Evolutionary conservation across 2,888 invertebrate genomes (phyloP), one percentile per base, ranked within the genome.

Genomic region (Xylota sylvarum): DNA sequence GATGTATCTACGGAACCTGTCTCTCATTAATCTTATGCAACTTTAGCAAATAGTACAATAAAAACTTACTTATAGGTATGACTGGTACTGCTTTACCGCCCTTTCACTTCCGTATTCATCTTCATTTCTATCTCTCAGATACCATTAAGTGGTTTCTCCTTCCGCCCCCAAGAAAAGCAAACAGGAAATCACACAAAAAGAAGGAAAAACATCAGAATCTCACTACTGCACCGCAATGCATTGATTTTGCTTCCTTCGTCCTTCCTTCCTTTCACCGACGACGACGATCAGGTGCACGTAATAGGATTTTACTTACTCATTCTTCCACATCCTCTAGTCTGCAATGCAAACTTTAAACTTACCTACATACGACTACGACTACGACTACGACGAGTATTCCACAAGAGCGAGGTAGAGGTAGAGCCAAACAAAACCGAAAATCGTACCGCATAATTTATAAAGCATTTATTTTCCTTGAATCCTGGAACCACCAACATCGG

Each of bases 381-480:
- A 23, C 23, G 23, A 23, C 23, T 23, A 23, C 23, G 23, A 23
- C 2, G 10, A 7, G 12, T 37, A 37, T 4, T 37, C 10, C 4
- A 12, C 23, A 14, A 23, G 35, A 27, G 5, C 17, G 14, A 12
- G 27, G 5, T 30, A 17, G 55, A 5, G 9, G 52, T 7, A 32
- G 37, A 37, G 43, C 23, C 23, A 50, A 48, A 43, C 27, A 50
- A 43, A 50, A 77, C 37, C 60, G 6, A 64, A 77, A 79, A 72
- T 46, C 64, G 32, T 32, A 55, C 70, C 64, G 55, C 64, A 79
- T 79, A 79, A 79, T 79, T 79, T 79, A 79, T 55, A 64, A 70
- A 79, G 62, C 70, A 72, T 70, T 79, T 72, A 79, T 79, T 64
- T 56, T 55, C 64, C 55, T 14, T 14, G 55, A 70, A 23, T 78